Evolutionary conservation across 2,888 invertebrate genomes (phyloP), one percentile per base, ranked within the genome.

Genomic region (Agriotes lineatus): DNA sequence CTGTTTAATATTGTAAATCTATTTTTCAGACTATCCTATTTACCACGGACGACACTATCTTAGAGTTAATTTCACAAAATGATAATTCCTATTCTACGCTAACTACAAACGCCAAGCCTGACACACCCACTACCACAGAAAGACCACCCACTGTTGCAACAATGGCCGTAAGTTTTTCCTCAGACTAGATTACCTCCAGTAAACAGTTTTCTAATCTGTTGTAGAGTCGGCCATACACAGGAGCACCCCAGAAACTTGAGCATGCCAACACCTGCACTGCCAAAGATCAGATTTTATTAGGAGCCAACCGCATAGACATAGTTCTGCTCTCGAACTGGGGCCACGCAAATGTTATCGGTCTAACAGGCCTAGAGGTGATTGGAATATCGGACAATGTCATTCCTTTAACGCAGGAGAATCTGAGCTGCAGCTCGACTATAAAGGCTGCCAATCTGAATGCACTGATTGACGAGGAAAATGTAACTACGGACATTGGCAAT

Each of bases 1-100:
- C 39, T 7, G n/a, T 39, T 6, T 12, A 5, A 39, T 7, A 39
- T 6, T 7, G 39, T 30, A 6, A 22, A 18, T 39, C 10, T 25
- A 9, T 25, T 10, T 71, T 87, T 22, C 86, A 95, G 95, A 95
- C 94, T 6, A 94, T 95, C 71, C 85, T 95, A 62, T 95, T 95
- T 82, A 95, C 95, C 18, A 92, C 91, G 71, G 91, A 93, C 75
- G 90, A 94, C 33, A 81, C 83, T 14, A 93, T 94, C 61, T 85
- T 95, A 30, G 93, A 91, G 78, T 81, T 84, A 39, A 90, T 88
- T 64, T 85, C 87, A 5, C 80, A 83, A 72, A 83, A 87, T 75
- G 88, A 88, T 75, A 77, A 82, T 14, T 85, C 85, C 1, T 88
- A 85, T 76, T 76, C 82, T 19, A 82, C 81, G 12, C 74, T 84